Base-by-base conservation (phyloP, 2,797 vertebrate genomes). In the Limosa lapponica region DNA sequence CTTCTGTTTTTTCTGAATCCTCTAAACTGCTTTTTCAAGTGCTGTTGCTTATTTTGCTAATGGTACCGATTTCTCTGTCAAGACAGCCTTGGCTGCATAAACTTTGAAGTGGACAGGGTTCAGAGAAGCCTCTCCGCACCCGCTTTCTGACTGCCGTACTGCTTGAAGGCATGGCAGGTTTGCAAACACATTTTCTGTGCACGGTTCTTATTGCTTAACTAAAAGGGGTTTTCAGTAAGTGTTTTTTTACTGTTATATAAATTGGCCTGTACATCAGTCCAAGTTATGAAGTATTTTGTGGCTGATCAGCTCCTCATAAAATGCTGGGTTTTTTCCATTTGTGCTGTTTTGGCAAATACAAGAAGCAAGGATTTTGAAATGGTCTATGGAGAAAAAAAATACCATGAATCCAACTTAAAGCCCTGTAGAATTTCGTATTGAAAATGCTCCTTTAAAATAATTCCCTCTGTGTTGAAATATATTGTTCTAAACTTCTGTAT, bases 141-240 rank as follows among this genome's bases (percentile, higher is more conserved):
- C 37, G 3, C 30, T 74, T 51, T 24, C 62, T 46, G 57, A 5
- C 36, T 37, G 2, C 2, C 0, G 1, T 3, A 0, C 28, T 30
- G 36, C 78, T 30, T 15, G 30, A 14, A 82, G 82, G 62, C 22
- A 12, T 3, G 28, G 52, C 36, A 61, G 14, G 5, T 46, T 37
- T 87, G 46, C 43, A 85, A 15, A 85, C 77, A 8, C 25, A 14
- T 57, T 57, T 75, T 51, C 70, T 70, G 32, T 41, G 34, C 16
- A 1, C 11, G 28, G 82, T 37, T 4, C 30, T 58, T 8, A 2
- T 2, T 30, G 13, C 14, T 92, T 39, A 5, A 16, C 6, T 17
- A 75, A 61, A 20, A 37, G 6, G 3, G 6, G 1, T 49, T 37
- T 41, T 66, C 43, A 55, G 39, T 36, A 57, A 64, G 25, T 61